Conservation (phyloP, 2,797 vertebrate species). For the Ctenosaura bakeri region DNA sequence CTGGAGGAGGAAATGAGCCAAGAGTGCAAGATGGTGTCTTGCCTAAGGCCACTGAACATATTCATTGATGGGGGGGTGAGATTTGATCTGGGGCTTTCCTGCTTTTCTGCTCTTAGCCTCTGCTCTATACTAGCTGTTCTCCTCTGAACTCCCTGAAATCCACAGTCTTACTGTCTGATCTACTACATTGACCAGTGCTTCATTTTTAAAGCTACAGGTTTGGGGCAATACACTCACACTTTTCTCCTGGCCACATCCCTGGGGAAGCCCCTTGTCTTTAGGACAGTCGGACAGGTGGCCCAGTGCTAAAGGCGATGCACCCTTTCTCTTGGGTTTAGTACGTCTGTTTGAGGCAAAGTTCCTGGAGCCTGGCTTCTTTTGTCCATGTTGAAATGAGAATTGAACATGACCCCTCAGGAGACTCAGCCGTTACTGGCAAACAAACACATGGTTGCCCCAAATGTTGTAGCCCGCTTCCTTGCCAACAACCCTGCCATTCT, state of each 20-base stretch:
- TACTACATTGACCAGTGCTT: neutral
- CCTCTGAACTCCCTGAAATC: neutral
- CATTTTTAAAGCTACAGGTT: neutral
- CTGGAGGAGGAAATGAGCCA: neutral
- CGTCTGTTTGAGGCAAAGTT: neutral
- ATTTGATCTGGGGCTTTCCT: neutral
- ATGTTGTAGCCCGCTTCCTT: neutral
- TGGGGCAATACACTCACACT: neutral
- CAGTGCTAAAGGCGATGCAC: neutral
- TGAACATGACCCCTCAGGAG: neutral
- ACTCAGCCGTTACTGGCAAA: neutral
- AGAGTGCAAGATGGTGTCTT: neutral
- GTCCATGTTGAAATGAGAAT: neutral
- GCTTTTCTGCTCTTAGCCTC: neutral
- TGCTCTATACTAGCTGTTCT: neutral
- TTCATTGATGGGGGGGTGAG: neutral
- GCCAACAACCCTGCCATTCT: neutral
- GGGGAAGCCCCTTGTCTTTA: neutral
- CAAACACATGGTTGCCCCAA: neutral
- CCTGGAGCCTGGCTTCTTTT: neutral
- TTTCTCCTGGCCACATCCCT: neutral
- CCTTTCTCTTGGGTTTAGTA: neutral
- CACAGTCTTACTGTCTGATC: neutral
- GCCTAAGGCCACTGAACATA: neutral
- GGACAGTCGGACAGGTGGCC: neutral